Conservation (phyloP, 2,888 invertebrate species). For the Didymodactylos carnosus region DNA sequence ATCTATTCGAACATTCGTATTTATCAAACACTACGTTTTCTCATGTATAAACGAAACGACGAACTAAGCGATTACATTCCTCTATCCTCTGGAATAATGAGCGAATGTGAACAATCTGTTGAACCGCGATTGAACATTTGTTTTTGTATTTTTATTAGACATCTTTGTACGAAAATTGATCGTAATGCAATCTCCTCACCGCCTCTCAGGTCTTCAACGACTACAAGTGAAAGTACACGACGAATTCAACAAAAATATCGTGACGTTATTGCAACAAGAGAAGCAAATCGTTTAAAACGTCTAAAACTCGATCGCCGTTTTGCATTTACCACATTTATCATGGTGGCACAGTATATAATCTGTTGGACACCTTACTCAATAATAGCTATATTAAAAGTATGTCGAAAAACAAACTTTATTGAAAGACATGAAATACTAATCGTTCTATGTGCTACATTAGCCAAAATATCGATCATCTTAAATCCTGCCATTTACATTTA, state of each 20-base stretch:
- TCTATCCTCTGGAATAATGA: not conserved
- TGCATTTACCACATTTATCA: not conserved
- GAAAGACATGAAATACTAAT: too few species aligned
- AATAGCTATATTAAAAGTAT: not conserved
- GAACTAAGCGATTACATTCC: not conserved
- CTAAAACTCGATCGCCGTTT: not conserved
- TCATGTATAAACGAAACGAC: not conserved
- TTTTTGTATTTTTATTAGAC: not conserved
- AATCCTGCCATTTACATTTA: not conserved
- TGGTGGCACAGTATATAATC: not conserved
- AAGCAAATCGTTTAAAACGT: not conserved
- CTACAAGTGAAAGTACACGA: too few species aligned
- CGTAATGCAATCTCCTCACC: too few species aligned
- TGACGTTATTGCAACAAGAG: not conserved
- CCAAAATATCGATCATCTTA: not conserved
- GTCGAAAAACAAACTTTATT: not conserved
- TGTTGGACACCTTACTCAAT: not conserved
- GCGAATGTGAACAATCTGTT: too few species aligned
- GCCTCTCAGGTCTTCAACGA: too few species aligned
- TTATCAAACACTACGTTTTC: not conserved
- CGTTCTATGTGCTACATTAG: not conserved
- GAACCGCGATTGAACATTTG: too few species aligned
- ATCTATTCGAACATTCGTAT: not conserved
- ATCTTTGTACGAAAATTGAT: too few species aligned
- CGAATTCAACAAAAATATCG: too few species aligned